Base-by-base conservation (phyloP, 2,113 vertebrate genomes). In the Protomyctophum bolini region DNA sequence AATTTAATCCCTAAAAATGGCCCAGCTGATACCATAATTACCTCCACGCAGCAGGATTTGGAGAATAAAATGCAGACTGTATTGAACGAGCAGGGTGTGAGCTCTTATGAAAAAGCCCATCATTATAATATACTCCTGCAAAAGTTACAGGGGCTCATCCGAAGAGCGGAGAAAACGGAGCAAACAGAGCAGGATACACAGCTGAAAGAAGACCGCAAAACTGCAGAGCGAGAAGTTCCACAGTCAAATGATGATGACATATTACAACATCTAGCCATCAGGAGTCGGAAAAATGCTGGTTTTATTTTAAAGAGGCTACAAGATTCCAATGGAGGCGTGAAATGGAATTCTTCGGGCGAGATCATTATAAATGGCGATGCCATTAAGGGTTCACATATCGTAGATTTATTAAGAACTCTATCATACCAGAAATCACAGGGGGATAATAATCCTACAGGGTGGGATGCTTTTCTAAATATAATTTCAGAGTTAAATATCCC, bases 41-140 rank as follows among this genome's bases (percentile, higher is more conserved):
- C n/a, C 45, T 41, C 29, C 12, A 33, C 60, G 29, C 60, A 12
- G 6, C 10, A 11, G 45, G 28, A 62, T n/a, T 33, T 62, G 9
- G 60, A 62, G 45, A 41, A 62, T 33, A 10, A 62, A 45, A 62
- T 62, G 41, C 60, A 41, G 10, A 11, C 10, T 62, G n/a, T n/a
- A 10, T 45, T 62, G n/a, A 62, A 47, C 10, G 8, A 62, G 10
- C 29, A 29, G 3, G 60, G 29, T 45, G n/a, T 62, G 28, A 62
- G 47, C 60, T 46, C 11, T 6, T n/a, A 62, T 45, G 60, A 47
- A 41, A 62, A 62, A 62, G 9, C 47, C 41, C 45, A 62, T 12
- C 12, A 33, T 9, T 62, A 62, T 45, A 62, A 62, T 33, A 10
- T 14, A 48, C 47, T 62, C 7, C 33, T 62, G 12, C 60, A 62